Evolutionary conservation across 2,888 invertebrate species (phyloP).

Genomic region (Papilio gigon): DNA sequence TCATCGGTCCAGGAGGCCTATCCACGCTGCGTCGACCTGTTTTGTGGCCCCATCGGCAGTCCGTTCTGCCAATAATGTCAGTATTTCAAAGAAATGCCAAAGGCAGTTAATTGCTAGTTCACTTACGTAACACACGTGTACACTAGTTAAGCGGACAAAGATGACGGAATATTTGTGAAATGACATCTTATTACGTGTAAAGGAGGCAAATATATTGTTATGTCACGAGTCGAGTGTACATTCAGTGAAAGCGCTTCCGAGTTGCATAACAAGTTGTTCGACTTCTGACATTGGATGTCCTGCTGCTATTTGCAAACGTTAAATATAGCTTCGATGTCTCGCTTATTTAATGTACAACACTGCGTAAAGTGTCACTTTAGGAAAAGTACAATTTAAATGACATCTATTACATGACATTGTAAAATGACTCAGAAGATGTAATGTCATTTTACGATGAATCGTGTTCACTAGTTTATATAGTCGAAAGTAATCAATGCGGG

Average conservation of each 20-base stretch:
- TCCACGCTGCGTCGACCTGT: too few species aligned
- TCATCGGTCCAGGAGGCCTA: too few species aligned
- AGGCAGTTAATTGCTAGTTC: neutral
- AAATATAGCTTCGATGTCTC: neutral
- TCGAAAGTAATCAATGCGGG: too few species aligned
- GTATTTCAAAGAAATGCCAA: neutral
- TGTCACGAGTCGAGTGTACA: constrained; percentile 21
- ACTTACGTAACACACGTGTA: constrained; percentile 11
- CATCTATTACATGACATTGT: too few species aligned
- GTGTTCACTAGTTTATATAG: too few species aligned
- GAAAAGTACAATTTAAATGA: neutral
- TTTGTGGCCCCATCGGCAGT: too few species aligned
- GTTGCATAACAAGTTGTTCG: constrained; percentile 30
- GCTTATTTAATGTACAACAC: too few species aligned
- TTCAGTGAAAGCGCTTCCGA: constrained; percentile 40
- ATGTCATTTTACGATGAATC: too few species aligned
- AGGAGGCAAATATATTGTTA: constrained; percentile 14
- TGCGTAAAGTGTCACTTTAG: too few species aligned
- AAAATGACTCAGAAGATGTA: too few species aligned
- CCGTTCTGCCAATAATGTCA: neutral
- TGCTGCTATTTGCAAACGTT: constrained; percentile 2
- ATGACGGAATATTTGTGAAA: constrained; percentile 27
- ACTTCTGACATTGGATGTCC: constrained; percentile 38
- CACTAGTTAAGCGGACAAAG: neutral
- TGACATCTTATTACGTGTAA: constrained; percentile 18